These are phyloP conservation scores for Epinotia demarniana DNA, from an alignment of 2,888 invertebrate species.

Conservation along the genomic window DNA sequence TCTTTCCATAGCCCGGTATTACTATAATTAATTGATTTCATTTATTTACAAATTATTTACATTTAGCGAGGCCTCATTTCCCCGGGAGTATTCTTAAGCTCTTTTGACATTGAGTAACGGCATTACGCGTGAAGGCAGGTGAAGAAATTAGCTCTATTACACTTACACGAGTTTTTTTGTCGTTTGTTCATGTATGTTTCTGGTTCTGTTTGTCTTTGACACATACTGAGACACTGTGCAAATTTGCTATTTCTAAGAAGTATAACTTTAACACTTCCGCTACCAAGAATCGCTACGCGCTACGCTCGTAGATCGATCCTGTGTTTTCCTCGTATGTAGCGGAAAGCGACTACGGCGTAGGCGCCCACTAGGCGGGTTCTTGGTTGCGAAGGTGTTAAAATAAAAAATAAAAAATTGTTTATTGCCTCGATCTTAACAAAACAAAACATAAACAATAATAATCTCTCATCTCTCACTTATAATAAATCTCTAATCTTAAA, in stretches of 20 bases:
- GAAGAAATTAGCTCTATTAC: not conserved
- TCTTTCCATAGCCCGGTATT: constrained; percentile 54
- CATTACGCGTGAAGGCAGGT: not conserved
- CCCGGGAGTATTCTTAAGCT: not conserved
- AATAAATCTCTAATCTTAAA: too few species aligned
- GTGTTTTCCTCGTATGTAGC: too few species aligned
- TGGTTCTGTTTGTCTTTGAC: not conserved
- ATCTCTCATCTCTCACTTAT: too few species aligned
- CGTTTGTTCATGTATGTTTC: not conserved
- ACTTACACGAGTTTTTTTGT: not conserved
- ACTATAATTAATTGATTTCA: constrained; percentile 4
- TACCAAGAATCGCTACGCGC: too few species aligned
- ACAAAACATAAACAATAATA: too few species aligned
- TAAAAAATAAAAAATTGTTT: too few species aligned
- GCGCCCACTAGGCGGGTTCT: too few species aligned
- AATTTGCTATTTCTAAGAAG: not conserved
- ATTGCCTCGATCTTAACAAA: too few species aligned
- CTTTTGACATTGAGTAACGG: not conserved
- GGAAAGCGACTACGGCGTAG: too few species aligned
- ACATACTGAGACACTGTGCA: not conserved
- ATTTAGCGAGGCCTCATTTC: not conserved
- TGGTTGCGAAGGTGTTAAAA: too few species aligned
- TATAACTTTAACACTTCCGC: too few species aligned
- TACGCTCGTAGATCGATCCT: too few species aligned
- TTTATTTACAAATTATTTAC: not conserved